Base-by-base conservation (phyloP, 2,797 vertebrate genomes). In the Leptatherina wallacei region DNA sequence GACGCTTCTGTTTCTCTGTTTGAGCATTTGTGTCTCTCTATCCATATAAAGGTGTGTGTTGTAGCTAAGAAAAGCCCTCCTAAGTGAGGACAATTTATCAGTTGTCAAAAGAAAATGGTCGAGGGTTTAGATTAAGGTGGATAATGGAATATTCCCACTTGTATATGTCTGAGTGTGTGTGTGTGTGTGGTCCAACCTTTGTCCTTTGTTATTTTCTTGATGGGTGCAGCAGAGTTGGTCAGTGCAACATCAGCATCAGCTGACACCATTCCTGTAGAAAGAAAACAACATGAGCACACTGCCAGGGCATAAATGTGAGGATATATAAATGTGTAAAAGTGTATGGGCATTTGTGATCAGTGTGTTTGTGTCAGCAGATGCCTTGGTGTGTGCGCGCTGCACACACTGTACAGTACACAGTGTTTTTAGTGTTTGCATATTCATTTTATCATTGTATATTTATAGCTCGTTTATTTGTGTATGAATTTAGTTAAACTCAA, bases 151-250 rank as follows among this genome's bases (percentile, higher is more conserved):
- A 82, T 86, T 71, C 54, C 65, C 70, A 71, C 58, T 77, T 71
- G 54, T 71, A 58, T 67, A 64, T 58, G 63, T 69, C 51, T 56
- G 61, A 60, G 61, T 59, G 49, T 44, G 70, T 69, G 72, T 75
- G 70, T 69, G 73, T 75, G 75, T 85, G 85, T 38, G 81, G 71
- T 75, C 87, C 90, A 94, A 97, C 96, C 96, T 96, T 96, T 97
- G 85, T 96, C 95, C 82, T 95, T 96, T 71, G 93, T 93, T 70
- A 95, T 93, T 89, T 96, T 97, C 94, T 97, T 97, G 90, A 96
- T 92, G 87, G 90, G 94, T 80, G 93, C 88, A 85, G 94, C 94
- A 65, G 93, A 93, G 84, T 96, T 96, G 91, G 91, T 86, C 85
- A 95, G 86, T 3, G 75, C 75, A 59, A 89, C 88, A 60, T 97